Conservation (phyloP, 1,140 invertebrate genomes). For the Macrocentrus cingulum region DNA sequence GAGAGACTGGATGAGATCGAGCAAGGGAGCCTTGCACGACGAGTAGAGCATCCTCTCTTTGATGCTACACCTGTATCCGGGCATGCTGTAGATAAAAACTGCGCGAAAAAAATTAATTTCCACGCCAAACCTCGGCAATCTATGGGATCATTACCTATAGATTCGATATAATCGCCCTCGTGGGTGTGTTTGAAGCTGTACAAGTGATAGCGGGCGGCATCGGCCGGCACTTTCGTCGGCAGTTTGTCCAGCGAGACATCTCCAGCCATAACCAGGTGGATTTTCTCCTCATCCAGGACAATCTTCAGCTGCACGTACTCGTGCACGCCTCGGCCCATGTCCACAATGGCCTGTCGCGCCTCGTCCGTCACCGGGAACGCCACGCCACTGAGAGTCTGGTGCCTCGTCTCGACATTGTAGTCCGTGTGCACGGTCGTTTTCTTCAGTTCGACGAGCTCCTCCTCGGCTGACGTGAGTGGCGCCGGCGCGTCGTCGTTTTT, state of each 20-base stretch:
- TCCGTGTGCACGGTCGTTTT: constrained; percentile 76
- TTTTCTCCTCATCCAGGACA: constrained; percentile 76
- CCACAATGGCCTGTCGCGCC: constrained; percentile 73
- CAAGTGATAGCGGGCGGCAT: constrained; percentile 89
- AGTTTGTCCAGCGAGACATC: constrained; percentile 66
- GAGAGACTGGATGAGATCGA: constrained; percentile 77
- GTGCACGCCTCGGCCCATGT: constrained; percentile 66
- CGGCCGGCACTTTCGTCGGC: constrained; percentile 75
- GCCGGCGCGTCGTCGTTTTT: constrained; percentile 77
- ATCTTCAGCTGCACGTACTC: constrained; percentile 80
- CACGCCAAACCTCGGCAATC: too few relatives aligned
- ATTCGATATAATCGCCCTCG: constrained; percentile 86
- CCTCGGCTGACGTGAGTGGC: constrained; percentile 86
- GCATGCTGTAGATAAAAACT: constrained; percentile 99
- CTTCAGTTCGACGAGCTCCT: constrained; percentile 81
- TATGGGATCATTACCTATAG: constrained; percentile 72
- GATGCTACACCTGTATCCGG: constrained; percentile 89
- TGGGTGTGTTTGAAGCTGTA: constrained; percentile 89
- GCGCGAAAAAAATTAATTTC: constrained; percentile 60
- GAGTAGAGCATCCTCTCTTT: constrained; percentile 98
- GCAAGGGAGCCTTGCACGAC: constrained; percentile 88
- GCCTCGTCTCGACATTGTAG: constrained; percentile 80
- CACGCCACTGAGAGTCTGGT: constrained; percentile 89
- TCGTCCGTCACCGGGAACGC: constrained; percentile 88
- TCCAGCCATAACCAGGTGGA: constrained; percentile 70